These are phyloP conservation scores for Lepetodrilus schrolli DNA, from an alignment of 2,888 invertebrate genomes.

Conservation along the genomic window DNA sequence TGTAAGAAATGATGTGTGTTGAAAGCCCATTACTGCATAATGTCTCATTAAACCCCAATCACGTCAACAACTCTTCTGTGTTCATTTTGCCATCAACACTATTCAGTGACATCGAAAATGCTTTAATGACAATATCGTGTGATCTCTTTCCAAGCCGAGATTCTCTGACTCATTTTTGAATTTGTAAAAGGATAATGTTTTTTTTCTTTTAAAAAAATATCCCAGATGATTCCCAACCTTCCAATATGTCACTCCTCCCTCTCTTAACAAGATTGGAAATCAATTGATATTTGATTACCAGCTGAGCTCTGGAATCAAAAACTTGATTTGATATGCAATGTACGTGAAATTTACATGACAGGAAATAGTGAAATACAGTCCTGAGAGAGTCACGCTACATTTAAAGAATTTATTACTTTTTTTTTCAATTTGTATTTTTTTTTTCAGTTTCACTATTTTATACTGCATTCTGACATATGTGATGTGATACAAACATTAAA, in stretches of 20 bases:
- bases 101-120: constrained; percentile 14
- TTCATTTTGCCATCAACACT: not conserved
- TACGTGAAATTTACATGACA: no score
- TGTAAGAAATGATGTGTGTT: constrained; percentile 1
- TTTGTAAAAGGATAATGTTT: no score
- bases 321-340: no score
- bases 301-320: no score
- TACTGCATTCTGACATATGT: no score
- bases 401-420: no score
- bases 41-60: not conserved
- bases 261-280: not conserved
- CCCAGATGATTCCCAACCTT: constrained; percentile 3
- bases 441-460: no score
- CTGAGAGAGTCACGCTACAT: no score
- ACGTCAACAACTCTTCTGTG: not conserved
- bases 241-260: not conserved
- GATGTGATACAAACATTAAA: no score
- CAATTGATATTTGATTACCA: no score
- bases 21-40: not conserved
- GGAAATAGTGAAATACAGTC: no score
- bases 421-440: no score
- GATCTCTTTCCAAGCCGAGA: not conserved
- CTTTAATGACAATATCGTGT: constrained; percentile 9
- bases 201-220: not conserved
- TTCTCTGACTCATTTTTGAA: constrained; percentile 7